Conservation (phyloP, 2,113 vertebrate genomes). For the Coreoperca whiteheadi region DNA sequence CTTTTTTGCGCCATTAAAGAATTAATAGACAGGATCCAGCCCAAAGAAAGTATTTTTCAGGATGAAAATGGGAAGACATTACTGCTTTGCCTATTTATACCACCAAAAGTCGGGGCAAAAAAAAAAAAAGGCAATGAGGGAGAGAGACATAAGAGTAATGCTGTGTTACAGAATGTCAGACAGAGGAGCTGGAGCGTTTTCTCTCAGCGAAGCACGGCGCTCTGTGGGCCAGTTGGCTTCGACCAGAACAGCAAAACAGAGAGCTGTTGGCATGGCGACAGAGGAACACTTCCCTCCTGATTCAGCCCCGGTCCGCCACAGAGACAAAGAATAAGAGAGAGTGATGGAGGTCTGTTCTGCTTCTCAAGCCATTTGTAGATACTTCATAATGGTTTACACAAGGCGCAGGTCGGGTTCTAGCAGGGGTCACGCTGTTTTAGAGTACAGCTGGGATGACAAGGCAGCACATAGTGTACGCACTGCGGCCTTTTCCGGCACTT, state of each 20-base stretch:
- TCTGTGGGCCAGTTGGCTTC: constrained; percentile 75
- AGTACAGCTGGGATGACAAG: constrained; percentile 12
- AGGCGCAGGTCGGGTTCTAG: constrained; percentile 4
- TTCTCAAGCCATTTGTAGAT: constrained; percentile 12
- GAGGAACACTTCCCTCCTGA: constrained; percentile 72
- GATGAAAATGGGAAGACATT: constrained; percentile 41
- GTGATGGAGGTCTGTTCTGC: constrained; percentile 32
- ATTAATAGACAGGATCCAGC: constrained; percentile 52
- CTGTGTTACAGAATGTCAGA: constrained; percentile 61
- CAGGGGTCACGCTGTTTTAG: not conserved
- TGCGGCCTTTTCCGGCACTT: constrained; percentile 1
- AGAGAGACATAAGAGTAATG: constrained; percentile 49
- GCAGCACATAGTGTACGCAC: not conserved
- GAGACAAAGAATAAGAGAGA: constrained; percentile 40
- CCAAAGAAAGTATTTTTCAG: constrained; percentile 55
- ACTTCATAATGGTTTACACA: constrained; percentile 1
- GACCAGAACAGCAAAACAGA: constrained; percentile 74
- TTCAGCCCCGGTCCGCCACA: constrained; percentile 50
- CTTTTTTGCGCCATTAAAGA: constrained; percentile 2
- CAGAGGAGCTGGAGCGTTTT: constrained; percentile 52
- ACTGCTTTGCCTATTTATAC: constrained; percentile 50
- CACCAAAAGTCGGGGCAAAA: not conserved
- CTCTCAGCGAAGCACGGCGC: constrained; percentile 29
- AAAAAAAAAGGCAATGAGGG: constrained; percentile 15
- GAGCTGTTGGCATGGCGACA: constrained; percentile 73